A percentile compares a stretch with the other conserved stretches of the same genome.
Evolutionary conservation across 2,797 vertebrate species (phyloP).

Genomic region (Spinibarbus caldwelli): DNA sequence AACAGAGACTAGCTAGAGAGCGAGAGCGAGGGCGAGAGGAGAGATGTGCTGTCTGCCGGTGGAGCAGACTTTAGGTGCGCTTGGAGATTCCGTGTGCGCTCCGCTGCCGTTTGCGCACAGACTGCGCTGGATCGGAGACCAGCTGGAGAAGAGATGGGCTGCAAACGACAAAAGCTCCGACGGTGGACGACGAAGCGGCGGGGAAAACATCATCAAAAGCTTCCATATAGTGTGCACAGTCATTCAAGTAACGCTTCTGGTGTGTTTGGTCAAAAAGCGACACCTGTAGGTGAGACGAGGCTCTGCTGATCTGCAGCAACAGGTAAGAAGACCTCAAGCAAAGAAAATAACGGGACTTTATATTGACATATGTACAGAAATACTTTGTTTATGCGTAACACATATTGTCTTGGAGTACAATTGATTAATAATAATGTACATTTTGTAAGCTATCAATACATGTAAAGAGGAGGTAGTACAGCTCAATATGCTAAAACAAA

Average conservation of each 20-base stretch:
- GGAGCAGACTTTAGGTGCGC: constrained; percentile 81
- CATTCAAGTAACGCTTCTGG: constrained; percentile 82
- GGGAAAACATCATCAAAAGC: constrained; percentile 60
- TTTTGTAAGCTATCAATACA: not conserved
- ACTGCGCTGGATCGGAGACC: constrained; percentile 89
- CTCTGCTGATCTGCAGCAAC: constrained; percentile 69
- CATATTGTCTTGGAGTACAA: not conserved
- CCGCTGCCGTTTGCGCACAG: constrained; percentile 83
- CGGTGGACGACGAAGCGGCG: constrained; percentile 1
- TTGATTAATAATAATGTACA: too few relatives aligned
- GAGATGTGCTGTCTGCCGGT: constrained; percentile 87
- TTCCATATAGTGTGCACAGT: constrained; percentile 77
- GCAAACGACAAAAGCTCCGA: constrained; percentile 37
- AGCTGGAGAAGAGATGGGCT: constrained; percentile 82
- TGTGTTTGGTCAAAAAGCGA: constrained; percentile 85
- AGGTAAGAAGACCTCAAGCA: constrained; percentile 68
- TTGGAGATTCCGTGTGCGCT: constrained; percentile 75
- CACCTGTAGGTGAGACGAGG: constrained; percentile 80
- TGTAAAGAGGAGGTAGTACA: not conserved
- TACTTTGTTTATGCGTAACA: not conserved
- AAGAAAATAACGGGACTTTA: not conserved
- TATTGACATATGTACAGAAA: not conserved
- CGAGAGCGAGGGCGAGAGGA: too few relatives aligned
- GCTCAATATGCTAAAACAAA: not conserved
- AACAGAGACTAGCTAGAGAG: constrained; percentile 49